Evolutionary conservation across 1,140 invertebrate species (phyloP).

Genomic region (Lycorma delicatula): DNA sequence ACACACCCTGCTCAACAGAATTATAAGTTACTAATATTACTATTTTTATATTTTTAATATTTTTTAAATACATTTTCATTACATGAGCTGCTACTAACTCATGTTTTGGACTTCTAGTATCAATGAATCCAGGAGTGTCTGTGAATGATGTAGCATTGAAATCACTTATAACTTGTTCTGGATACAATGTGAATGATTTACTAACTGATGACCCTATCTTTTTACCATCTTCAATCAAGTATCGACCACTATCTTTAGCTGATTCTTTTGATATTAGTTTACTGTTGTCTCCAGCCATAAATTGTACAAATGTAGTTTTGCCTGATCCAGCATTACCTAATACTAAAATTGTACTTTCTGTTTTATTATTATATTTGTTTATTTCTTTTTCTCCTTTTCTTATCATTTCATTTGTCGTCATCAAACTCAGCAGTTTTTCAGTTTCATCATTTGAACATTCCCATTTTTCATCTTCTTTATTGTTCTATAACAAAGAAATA

Average conservation of each 20-base stretch:
- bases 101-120: not conserved
- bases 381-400: no score
- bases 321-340: not conserved
- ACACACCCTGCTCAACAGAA: not conserved
- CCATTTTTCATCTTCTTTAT: no score
- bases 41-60: not conserved
- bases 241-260: not conserved
- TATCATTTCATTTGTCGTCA: no score
- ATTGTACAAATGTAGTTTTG: not conserved
- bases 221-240: not conserved
- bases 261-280: not conserved
- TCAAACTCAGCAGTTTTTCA: no score
- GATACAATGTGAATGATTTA: not conserved
- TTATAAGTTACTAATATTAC: not conserved
- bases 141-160: not conserved
- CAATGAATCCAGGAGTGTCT: not conserved
- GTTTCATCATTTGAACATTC: no score
- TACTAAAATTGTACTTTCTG: not conserved
- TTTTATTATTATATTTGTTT: no score
- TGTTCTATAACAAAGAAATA: no score
- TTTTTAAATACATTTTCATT: not conserved
- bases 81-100: not conserved
- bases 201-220: not conserved
- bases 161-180: not conserved
- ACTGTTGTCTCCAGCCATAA: not conserved